phyloP scores from a whole-genome alignment of 1,140 invertebrate genomes.

The Yoshiicerus persimilis region DNA sequence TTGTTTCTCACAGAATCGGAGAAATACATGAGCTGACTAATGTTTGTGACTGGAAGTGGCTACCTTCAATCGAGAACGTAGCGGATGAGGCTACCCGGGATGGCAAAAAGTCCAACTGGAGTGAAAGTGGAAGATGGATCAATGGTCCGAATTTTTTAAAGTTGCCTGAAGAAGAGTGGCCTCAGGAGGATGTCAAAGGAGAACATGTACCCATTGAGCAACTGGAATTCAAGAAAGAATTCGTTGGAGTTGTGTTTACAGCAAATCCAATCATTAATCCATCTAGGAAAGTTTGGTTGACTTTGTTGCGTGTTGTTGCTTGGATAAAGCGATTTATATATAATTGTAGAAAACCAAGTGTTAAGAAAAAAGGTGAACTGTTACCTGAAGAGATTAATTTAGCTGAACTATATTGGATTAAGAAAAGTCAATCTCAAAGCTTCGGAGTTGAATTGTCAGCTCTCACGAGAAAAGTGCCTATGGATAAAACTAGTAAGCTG shows the following conservation, averaged over 20 bases:
- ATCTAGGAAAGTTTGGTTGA: not conserved
- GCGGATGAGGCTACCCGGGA: slow-evolving; percentile 13
- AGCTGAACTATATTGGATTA: not conserved
- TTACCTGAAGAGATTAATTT: not conserved
- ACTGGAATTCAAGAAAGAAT: not conserved
- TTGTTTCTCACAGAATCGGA: too few species aligned
- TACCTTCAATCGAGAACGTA: slow-evolving; percentile 9
- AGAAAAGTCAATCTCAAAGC: not conserved
- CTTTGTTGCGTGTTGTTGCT: not conserved
- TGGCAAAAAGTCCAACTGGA: slow-evolving; percentile 34
- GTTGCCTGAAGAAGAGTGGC: slow-evolving; percentile 1
- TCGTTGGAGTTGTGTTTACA: too few species aligned
- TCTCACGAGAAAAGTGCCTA: slow-evolving; percentile 49
- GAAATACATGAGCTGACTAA: slow-evolving; percentile 17
- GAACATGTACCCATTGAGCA: not conserved
- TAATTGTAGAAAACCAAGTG: not conserved
- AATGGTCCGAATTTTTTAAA: slow-evolving; percentile 37
- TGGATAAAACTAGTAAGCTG: slow-evolving; percentile 50
- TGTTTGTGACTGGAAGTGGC: not conserved
- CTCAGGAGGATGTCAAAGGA: not conserved
- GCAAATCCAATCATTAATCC: too few species aligned
- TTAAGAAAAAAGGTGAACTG: not conserved
- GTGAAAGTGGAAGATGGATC: slow-evolving; percentile 31
- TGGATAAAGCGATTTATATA: not conserved
- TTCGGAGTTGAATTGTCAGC: not conserved